Evolutionary conservation across 2,888 invertebrate genomes (phyloP), one percentile per base, ranked within the genome.

Genomic region (Calameuta idolon): DNA sequence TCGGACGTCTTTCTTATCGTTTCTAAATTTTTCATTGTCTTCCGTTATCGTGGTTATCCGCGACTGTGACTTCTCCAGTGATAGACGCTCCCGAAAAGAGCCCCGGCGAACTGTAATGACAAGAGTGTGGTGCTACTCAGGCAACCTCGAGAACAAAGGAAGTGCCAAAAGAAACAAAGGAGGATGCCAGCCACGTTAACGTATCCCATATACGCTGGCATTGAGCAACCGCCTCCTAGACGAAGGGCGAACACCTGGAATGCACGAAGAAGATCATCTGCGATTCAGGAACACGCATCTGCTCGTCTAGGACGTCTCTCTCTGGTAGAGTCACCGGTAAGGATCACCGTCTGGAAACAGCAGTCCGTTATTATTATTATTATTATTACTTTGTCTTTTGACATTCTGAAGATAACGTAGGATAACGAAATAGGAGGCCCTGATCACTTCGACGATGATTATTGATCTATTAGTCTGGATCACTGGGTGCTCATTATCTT

Each of bases 141-240:
- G 55, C 55, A 15, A 55, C 23, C 55, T 55, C 55, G 23, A 55
- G 55, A 55, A 55, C 55, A 55, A 55, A 55, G 9, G 55, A 55
- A 55, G 55, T 55, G 55, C 9, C 23, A 9, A 55, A 55, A 55
- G 55, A 55, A 55, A 55, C 9, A 55, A 55, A 55, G 55, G 23
- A 87, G 81, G 79, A 91, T 91, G 91, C 91, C 91, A 82, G 90
- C 89, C 55, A 90, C 91, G 55, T 82, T 90, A 82, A 90, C 90
- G 33, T 90, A 90, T 84, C 90, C 91, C 73, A 90, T 90, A 82
- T 90, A 90, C 79, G 90, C 89, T 34, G 89, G 89, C 69, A 89
- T 90, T 55, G 90, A 90, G 82, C 82, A 88, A 83, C 81, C 87
- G 75, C 83, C 84, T 11, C 85, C 84, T 33, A 88, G 91, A 82